Percentiles rank a stretch among this genome's conserved stretches.
phyloP scores from a whole-genome alignment of 1,140 invertebrate species.

The Drosophila equinoxialis region DNA sequence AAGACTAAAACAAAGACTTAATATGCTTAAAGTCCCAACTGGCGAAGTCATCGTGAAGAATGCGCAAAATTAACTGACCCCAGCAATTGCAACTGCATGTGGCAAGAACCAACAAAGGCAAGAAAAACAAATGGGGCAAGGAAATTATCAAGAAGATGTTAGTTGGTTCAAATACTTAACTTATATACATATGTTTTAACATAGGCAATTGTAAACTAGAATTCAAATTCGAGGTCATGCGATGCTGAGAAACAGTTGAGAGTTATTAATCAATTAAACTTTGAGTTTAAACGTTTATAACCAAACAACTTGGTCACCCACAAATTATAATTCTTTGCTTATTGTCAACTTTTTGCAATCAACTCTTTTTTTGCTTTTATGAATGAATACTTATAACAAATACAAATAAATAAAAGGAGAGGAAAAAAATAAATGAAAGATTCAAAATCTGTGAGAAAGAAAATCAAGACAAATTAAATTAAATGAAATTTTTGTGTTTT shows the following conservation, averaged over 20 bases:
- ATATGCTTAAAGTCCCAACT: constrained; percentile 6
- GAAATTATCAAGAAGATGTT: constrained; percentile 14
- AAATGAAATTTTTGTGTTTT: not conserved
- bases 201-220: too few relatives aligned
- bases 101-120: constrained; percentile 3
- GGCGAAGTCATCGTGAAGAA: constrained; percentile 43
- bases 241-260: too few relatives aligned
- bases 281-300: too few relatives aligned
- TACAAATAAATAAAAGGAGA: too few relatives aligned
- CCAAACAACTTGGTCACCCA: too few relatives aligned
- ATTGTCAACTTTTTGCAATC: too few relatives aligned
- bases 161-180: not conserved
- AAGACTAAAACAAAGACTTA: not conserved
- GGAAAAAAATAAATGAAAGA: too few relatives aligned
- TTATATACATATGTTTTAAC: not conserved
- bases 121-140: not conserved
- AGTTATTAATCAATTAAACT: too few relatives aligned
- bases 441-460: not conserved
- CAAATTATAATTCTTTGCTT: too few relatives aligned
- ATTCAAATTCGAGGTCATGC: too few relatives aligned
- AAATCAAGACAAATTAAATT: not conserved
- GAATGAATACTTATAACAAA: not conserved
- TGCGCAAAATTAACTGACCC: constrained; percentile 45
- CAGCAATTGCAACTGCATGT: constrained; percentile 11
- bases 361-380: not conserved